Conservation (phyloP, 2,888 invertebrate genomes). For the Sinhomidia bicolor region DNA sequence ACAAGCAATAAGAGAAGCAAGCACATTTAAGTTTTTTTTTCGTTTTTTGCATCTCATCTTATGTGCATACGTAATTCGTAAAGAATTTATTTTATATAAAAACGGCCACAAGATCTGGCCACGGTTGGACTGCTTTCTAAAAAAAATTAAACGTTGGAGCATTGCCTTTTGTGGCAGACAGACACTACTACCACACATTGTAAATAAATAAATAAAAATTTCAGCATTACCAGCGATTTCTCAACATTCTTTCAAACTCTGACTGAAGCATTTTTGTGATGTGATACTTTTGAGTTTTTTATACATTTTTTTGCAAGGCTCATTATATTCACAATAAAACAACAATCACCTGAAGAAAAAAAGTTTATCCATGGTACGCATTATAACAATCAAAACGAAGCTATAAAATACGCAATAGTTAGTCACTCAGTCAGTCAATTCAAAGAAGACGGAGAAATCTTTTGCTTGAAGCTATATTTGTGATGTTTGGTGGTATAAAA, state of each 20-base stretch:
- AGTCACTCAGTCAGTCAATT: background rate
- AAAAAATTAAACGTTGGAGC: constrained; percentile 54
- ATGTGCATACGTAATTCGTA: constrained; percentile 48
- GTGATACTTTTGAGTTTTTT: constrained; percentile 52
- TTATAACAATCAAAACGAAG: constrained; percentile 8
- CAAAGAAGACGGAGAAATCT: constrained; percentile 61
- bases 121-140: constrained; percentile 73
- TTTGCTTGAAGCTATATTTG: constrained; percentile 19
- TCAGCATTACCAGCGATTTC: constrained; percentile 56
- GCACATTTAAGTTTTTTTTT: too few species aligned
- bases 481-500: too few species aligned
- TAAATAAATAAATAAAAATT: constrained; percentile 42
- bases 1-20: background rate
- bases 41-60: constrained; percentile 35
- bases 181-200: constrained; percentile 34
- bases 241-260: constrained; percentile 56
- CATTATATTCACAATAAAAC: constrained; percentile 30
- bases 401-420: background rate
- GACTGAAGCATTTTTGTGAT: constrained; percentile 8
- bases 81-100: constrained; percentile 58
- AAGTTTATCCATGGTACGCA: constrained; percentile 49
- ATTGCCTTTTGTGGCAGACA: constrained; percentile 65
- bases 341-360: constrained; percentile 29
- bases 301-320: constrained; percentile 34
- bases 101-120: constrained; percentile 64